Evolutionary conservation across 2,888 invertebrate genomes (phyloP).

Genomic region (Dolichomitus sp.): DNA sequence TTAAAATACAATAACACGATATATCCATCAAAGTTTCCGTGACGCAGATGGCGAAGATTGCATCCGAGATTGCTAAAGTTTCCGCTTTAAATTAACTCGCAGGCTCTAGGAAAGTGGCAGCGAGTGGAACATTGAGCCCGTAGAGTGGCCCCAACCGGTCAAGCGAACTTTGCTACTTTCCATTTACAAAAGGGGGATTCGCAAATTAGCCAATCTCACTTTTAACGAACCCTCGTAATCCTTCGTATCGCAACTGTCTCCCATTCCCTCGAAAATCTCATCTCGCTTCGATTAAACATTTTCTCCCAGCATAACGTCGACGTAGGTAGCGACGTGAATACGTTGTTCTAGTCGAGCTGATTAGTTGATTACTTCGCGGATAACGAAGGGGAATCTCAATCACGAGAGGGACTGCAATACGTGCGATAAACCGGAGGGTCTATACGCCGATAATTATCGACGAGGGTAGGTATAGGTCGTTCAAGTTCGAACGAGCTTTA

Average conservation of each 20-base stretch:
- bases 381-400: constrained; percentile 14
- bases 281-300: constrained; percentile 56
- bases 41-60: background rate
- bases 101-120: background rate
- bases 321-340: constrained; percentile 18
- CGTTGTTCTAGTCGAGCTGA: constrained; percentile 9
- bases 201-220: constrained; percentile 11
- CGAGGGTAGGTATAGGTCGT: background rate
- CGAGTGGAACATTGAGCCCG: no score
- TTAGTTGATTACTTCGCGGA: constrained; percentile 41
- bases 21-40: background rate
- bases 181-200: constrained; percentile 4
- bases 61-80: constrained; percentile 17
- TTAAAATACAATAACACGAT: background rate
- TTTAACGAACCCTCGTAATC: constrained; percentile 1
- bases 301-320: constrained; percentile 22
- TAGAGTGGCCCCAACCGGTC: background rate
- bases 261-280: constrained; percentile 26
- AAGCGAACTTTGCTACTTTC: constrained; percentile 12
- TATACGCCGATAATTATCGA: background rate
- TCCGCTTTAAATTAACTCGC: background rate
- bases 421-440: background rate
- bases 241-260: constrained; percentile 3
- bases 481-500: background rate
- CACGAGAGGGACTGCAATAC: background rate